A percentile compares a stretch with the other conserved stretches of the same genome.
Conservation (phyloP, 2,797 vertebrate genomes). For the Danionella dracula region DNA sequence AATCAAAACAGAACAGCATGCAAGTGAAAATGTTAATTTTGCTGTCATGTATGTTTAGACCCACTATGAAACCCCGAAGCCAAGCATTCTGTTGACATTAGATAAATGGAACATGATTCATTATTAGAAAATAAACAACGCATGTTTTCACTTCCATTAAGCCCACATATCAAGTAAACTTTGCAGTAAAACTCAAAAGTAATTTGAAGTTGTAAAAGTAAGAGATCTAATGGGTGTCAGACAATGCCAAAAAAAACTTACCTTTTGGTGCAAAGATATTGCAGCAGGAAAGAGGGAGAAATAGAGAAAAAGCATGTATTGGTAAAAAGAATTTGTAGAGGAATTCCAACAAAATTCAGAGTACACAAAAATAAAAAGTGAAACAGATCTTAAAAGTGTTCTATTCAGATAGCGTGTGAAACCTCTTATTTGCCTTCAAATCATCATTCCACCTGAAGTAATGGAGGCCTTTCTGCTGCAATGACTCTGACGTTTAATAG, state of each 20-base stretch:
- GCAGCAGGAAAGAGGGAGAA: background rate
- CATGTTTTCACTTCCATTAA: background rate
- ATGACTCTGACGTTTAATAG: background rate
- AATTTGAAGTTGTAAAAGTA: too few species aligned
- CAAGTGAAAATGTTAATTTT: background rate
- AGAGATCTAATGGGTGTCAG: too few species aligned
- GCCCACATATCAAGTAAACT: background rate
- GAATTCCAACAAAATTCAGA: too few species aligned
- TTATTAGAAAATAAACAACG: background rate
- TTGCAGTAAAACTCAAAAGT: too few species aligned
- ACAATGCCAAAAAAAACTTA: slow-evolving; percentile 22
- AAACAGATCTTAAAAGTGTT: too few species aligned
- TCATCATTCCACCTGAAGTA: slow-evolving; percentile 12
- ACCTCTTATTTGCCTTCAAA: slow-evolving; percentile 1
- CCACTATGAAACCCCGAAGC: too few species aligned
- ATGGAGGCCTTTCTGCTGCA: slow-evolving; percentile 13
- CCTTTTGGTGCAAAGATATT: slow-evolving; percentile 2
- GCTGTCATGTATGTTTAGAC: too few species aligned
- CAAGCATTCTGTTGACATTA: too few species aligned
- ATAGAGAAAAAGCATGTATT: slow-evolving; percentile 4
- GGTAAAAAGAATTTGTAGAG: too few species aligned
- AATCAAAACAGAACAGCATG: background rate
- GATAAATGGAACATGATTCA: too few species aligned
- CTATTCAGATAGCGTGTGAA: background rate
- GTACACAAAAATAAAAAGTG: too few species aligned